Evolutionary conservation across 2,797 vertebrate genomes (phyloP), one percentile per base, ranked within the genome.

Genomic region (Momotus momota): DNA sequence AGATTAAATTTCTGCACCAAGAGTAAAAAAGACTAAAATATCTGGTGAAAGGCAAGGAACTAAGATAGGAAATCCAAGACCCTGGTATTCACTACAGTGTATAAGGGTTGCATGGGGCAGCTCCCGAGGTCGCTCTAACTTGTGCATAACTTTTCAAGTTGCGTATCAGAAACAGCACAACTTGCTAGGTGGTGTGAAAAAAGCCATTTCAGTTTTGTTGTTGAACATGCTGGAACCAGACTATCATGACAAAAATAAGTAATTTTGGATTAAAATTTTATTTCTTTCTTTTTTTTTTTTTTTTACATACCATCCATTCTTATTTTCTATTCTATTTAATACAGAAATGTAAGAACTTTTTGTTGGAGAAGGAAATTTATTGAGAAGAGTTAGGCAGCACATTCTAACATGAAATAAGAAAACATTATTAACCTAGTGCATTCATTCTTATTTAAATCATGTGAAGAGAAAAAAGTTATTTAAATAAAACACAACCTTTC

Each of bases 311-410:
- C 57, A 89, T 64, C 41, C 60, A 67, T 85, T 95, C 71, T 77
- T 94, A 92, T 35, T 91, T 92, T 93, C 90, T 92, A 77, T 75
- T 90, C 86, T 95, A 77, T 38, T 92, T 86, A 86, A 92, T 74
- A 96, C 74, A 97, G 86, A 88, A 92, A 85, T 62, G 26, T 62
- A 88, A 81, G 58, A 86, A 82, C 29, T 90, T 88, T 69, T 60
- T 1, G 6, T 5, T 57, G 48, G 64, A 82, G 60, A 94, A 88
- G 51, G 25, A 90, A 75, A 90, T 73, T 66, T 70, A 87, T 19
- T 86, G 51, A 90, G 23, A 16, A 93, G 29, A 86, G 15, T 84
- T 87, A 92, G n/a, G 90, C 67, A 95, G 67, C 2, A 18, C 33
- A 73, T 85, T 82, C 48, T 93, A 82, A 91, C 82, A 92, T 57